These are phyloP conservation scores for Pristiophorus japonicus DNA, from an alignment of 2,113 vertebrate genomes.

Conservation along the genomic window DNA sequence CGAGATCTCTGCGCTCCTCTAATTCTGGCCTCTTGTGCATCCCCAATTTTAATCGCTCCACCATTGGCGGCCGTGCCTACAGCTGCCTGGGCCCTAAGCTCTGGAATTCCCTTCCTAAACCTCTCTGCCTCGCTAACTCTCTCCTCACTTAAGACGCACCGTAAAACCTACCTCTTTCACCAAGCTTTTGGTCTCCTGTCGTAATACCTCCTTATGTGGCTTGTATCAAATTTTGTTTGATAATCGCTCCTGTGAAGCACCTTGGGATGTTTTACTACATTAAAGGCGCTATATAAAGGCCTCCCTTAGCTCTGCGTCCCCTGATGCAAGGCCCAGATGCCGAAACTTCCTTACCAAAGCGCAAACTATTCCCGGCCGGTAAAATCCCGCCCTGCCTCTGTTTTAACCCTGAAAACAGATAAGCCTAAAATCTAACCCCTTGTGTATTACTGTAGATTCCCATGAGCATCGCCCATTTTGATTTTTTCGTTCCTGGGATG, in stretches of 20 bases:
- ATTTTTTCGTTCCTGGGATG: too few species aligned
- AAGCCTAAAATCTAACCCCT: too few species aligned
- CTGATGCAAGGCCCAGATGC: too few species aligned
- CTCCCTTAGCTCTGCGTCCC: too few species aligned
- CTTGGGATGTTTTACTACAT: neutral
- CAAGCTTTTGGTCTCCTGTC: neutral
- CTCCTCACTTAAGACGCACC: neutral
- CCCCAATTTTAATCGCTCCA: neutral
- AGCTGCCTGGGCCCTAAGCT: neutral
- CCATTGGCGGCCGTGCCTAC: neutral
- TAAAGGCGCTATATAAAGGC: neutral
- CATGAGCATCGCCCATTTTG: neutral
- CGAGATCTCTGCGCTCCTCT: neutral
- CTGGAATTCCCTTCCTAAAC: neutral
- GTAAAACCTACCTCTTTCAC: neutral
- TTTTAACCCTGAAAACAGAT: too few species aligned
- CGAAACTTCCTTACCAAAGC: too few species aligned
- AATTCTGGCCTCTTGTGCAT: neutral
- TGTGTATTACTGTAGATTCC: neutral
- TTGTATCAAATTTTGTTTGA: neutral
- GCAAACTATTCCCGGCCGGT: too few species aligned
- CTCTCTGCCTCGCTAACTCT: neutral
- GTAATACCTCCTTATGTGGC: neutral
- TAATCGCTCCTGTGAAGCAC: neutral
- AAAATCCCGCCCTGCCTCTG: too few species aligned